Evolutionary conservation across 2,113 vertebrate genomes (phyloP).

Genomic region (Ptychochromis oligacanthus): DNA sequence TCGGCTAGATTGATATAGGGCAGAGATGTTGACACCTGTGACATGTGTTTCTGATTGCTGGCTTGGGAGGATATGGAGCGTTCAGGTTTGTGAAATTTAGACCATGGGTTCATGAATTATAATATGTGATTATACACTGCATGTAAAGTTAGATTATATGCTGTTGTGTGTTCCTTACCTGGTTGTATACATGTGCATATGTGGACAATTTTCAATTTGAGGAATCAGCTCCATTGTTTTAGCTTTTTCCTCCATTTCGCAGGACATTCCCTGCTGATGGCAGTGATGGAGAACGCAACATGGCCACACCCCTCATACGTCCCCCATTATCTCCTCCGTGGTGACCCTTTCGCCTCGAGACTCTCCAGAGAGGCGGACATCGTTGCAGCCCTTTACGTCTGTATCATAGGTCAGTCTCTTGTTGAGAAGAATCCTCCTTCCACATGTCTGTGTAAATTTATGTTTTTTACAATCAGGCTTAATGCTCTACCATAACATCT

Average conservation of each 20-base stretch:
- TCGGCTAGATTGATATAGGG: neutral
- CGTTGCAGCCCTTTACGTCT: slow-evolving; percentile 88
- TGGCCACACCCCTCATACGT: slow-evolving; percentile 69
- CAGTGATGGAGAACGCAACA: slow-evolving; percentile 77
- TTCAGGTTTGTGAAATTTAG: neutral
- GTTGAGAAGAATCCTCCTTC: neutral
- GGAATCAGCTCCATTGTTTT: slow-evolving; percentile 6
- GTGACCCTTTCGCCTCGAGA: slow-evolving; percentile 89
- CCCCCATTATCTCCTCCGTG: slow-evolving; percentile 81
- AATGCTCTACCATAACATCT: neutral
- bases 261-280: slow-evolving; percentile 73
- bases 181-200: neutral
- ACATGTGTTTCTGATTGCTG: neutral
- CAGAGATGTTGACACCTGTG: neutral
- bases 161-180: neutral
- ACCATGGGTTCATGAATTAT: neutral
- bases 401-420: slow-evolving; percentile 85
- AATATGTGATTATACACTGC: neutral
- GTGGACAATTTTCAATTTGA: neutral
- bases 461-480: neutral
- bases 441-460: neutral
- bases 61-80: neutral
- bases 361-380: slow-evolving; percentile 92
- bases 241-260: slow-evolving; percentile 33
- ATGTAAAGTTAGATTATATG: neutral